A percentile compares a stretch with the other conserved stretches of the same genome.
These are phyloP conservation scores for Cyclina sinensis DNA, from an alignment of 1,140 invertebrate species.

Conservation along the genomic window DNA sequence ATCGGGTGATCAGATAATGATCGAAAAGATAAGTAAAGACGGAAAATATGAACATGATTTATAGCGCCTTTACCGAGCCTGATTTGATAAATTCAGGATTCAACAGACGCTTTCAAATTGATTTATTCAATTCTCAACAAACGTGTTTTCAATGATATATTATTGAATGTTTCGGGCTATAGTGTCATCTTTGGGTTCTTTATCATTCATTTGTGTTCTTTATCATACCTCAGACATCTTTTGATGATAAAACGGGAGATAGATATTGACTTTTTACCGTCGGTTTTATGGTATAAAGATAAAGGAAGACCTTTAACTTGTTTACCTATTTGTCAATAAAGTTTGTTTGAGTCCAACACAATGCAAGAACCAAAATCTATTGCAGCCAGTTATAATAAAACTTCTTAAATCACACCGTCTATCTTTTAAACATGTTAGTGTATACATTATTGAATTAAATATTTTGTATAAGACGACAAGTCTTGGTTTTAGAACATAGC, in stretches of 20 bases:
- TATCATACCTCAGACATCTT: slow-evolving; percentile 21
- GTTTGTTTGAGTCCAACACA: background rate
- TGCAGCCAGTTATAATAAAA: background rate
- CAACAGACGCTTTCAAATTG: background rate
- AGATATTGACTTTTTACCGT: background rate
- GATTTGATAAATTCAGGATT: background rate
- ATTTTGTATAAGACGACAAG: background rate
- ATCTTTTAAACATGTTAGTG: background rate
- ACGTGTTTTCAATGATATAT: slow-evolving; percentile 6
- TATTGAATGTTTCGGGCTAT: background rate
- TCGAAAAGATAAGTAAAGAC: background rate
- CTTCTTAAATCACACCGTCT: background rate
- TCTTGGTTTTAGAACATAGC: background rate
- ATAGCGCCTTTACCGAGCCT: background rate
- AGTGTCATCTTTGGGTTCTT: background rate
- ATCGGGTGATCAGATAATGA: background rate
- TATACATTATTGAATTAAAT: slow-evolving; percentile 28
- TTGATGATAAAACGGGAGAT: background rate
- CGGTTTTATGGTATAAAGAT: background rate
- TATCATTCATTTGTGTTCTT: background rate
- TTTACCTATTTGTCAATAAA: slow-evolving; percentile 22
- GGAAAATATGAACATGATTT: background rate
- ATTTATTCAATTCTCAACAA: too few species aligned
- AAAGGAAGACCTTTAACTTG: background rate
- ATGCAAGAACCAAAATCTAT: slow-evolving; percentile 1